Conservation (phyloP, 2,888 invertebrate species). For the Atethmia centrago region DNA sequence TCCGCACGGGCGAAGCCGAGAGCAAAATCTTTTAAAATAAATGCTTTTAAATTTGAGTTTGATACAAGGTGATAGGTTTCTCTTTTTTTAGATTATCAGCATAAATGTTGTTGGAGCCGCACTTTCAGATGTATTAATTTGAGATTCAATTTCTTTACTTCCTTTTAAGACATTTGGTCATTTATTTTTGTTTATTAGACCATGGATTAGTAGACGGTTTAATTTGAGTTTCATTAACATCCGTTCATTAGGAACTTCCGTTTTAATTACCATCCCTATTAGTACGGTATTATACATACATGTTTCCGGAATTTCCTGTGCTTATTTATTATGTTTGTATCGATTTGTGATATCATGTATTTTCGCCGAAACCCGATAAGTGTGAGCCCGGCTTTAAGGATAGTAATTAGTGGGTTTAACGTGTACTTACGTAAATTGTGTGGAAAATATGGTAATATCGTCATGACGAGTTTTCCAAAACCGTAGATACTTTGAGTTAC, state of each 20-base stretch:
- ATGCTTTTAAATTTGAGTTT: no score
- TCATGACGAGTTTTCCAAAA: neutral
- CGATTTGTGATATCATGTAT: constrained; percentile 44
- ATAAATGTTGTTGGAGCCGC: neutral
- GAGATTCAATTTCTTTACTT: neutral
- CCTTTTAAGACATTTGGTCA: neutral
- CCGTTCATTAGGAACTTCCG: constrained; percentile 19
- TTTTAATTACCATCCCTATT: constrained; percentile 9
- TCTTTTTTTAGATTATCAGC: neutral
- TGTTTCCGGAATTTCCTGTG: constrained; percentile 10
- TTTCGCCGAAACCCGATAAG: constrained; percentile 45
- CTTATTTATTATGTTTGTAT: constrained; percentile 11
- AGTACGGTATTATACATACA: neutral
- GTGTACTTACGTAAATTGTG: constrained; percentile 34
- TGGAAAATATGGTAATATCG: constrained; percentile 22
- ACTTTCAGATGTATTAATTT: neutral
- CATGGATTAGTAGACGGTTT: neutral
- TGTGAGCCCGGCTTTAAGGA: constrained; percentile 54
- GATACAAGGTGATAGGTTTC: no score
- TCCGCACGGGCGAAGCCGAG: no score
- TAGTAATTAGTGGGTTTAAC: constrained; percentile 52
- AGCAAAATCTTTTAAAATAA: no score
- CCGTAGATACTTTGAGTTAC: no score
- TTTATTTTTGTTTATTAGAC: neutral
- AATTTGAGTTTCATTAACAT: constrained; percentile 13